Evolutionary conservation across 1,140 invertebrate genomes (phyloP).

Genomic region (Drosophila ironensis): DNA sequence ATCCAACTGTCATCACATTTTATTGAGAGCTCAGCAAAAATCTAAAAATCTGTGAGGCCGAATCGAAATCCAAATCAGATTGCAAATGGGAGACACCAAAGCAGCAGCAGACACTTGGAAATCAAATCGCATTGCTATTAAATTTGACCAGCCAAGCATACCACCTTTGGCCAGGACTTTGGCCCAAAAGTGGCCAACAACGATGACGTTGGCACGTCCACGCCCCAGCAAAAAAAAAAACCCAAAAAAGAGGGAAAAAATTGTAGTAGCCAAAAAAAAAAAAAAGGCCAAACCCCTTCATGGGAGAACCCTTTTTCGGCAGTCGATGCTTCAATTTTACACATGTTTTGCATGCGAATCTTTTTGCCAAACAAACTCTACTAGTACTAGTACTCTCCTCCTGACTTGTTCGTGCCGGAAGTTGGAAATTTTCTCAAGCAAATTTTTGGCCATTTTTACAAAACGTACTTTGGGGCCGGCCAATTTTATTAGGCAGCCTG

Average conservation of each 20-base stretch:
- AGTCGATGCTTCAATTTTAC: slow-evolving; percentile 67
- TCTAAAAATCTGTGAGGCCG: not conserved
- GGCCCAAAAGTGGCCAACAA: slow-evolving; percentile 36
- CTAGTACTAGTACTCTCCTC: slow-evolving; percentile 1
- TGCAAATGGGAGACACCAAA: slow-evolving; percentile 1
- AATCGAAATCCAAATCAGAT: not conserved
- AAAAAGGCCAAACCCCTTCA: not conserved
- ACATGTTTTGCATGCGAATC: slow-evolving; percentile 74
- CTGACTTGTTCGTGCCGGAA: slow-evolving; percentile 54
- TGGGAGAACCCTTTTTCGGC: slow-evolving; percentile 7
- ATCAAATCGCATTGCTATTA: slow-evolving; percentile 66
- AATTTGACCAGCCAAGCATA: slow-evolving; percentile 61
- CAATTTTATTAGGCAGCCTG: slow-evolving; percentile 58
- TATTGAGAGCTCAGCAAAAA: slow-evolving; percentile 23
- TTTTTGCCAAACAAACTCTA: slow-evolving; percentile 45
- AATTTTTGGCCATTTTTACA: slow-evolving; percentile 74
- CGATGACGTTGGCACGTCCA: slow-evolving; percentile 50
- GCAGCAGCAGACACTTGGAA: slow-evolving; percentile 38
- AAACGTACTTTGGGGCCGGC: slow-evolving; percentile 68
- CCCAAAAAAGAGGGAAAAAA: no score
- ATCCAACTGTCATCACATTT: slow-evolving; percentile 30
- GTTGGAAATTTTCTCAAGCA: slow-evolving; percentile 65
- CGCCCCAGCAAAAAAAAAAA: not conserved
- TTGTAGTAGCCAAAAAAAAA: not conserved
- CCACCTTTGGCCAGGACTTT: slow-evolving; percentile 25